Base-by-base conservation (phyloP, 2,113 vertebrate species). In the Colinus virginianus region DNA sequence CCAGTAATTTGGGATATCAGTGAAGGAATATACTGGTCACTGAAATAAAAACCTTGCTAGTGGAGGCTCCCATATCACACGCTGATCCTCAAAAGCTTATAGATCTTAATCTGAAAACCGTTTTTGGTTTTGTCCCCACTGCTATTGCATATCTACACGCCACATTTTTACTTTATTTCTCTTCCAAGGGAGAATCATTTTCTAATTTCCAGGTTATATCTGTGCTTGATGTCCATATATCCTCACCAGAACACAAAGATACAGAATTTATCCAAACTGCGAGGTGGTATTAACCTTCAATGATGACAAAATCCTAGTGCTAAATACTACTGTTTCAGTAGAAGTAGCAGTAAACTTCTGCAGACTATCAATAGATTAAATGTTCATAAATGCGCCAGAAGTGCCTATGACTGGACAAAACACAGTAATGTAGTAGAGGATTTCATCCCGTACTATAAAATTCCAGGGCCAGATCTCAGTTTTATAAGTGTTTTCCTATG, bases 121-220 rank as follows among this genome's bases (percentile, higher is more conserved):
- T 67, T 87, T 71, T 76, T 48, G 28, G 3, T 23, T 88, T 62
- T 79, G 18, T 64, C 67, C 6, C 42, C 8, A 10, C 11, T 34
- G 25, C 14, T 64, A 81, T 48, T 20, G 6, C 21, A 38, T 5
- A 90, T 9, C 36, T 76, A 64, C 14, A 21, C 32, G 61, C 1
- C 0, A 0, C 4, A 26, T 77, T 81, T 68, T 51, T 5, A 71
- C 58, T 87, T 77, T 13, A 26, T 58, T 53, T 79, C 38, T 78
- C 38, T 56, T 84, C 21, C 12, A 51, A 51, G 28, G n/a, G 30
- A 84, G 84, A 82, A 76, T 22, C 0, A 32, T 30, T 22, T 81
- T 63, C 11, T 45, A 28, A 34, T 70, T 42, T 80, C 61, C 62
- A 34, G 10, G 6, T 36, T 76, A 38, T 0, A 0, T 40, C 2